These are phyloP conservation scores for Blennius ocellaris DNA, from an alignment of 2,113 vertebrate genomes.

Conservation along the genomic window DNA sequence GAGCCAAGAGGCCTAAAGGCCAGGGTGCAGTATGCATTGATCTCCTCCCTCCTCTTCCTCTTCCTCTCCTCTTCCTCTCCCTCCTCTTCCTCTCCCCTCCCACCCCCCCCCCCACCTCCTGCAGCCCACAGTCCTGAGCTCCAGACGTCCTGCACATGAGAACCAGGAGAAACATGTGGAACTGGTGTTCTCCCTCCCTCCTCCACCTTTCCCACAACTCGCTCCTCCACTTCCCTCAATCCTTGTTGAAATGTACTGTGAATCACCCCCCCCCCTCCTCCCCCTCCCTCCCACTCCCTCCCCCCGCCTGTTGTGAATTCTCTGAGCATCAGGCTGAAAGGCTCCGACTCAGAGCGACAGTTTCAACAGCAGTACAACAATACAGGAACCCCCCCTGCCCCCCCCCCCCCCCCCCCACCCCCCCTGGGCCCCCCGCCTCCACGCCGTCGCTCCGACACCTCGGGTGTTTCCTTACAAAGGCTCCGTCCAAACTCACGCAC, in stretches of 20 bases:
- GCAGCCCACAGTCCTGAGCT: slow-evolving; percentile 4
- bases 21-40: slow-evolving; percentile 38
- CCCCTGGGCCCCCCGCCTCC: slow-evolving; percentile 52
- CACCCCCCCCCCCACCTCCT: slow-evolving; percentile 28
- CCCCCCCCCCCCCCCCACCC: slow-evolving; percentile 57
- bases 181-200: slow-evolving; percentile 26
- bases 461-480: slow-evolving; percentile 72
- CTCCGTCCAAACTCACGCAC: slow-evolving; percentile 31
- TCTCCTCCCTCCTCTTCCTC: slow-evolving; percentile 22
- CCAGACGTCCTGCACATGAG: slow-evolving; percentile 54
- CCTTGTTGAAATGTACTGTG: slow-evolving; percentile 41
- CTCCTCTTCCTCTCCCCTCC: too few relatives aligned
- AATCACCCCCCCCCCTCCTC: slow-evolving; percentile 41
- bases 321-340: slow-evolving; percentile 52
- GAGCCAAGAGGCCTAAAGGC: slow-evolving; percentile 24
- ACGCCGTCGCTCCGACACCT: slow-evolving; percentile 65
- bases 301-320: slow-evolving; percentile 54
- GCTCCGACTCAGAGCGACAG: slow-evolving; percentile 70
- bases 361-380: slow-evolving; percentile 75
- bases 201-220: slow-evolving; percentile 3
- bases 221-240: slow-evolving; percentile 1
- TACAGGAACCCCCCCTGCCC: slow-evolving; percentile 71
- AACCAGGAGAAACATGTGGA: slow-evolving; percentile 49
- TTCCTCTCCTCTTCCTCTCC: slow-evolving; percentile 24
- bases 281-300: slow-evolving; percentile 38